A percentile compares a stretch with the other conserved stretches of the same genome.
phyloP scores from a whole-genome alignment of 2,113 vertebrate species.

The Chinchilla lanigera region DNA sequence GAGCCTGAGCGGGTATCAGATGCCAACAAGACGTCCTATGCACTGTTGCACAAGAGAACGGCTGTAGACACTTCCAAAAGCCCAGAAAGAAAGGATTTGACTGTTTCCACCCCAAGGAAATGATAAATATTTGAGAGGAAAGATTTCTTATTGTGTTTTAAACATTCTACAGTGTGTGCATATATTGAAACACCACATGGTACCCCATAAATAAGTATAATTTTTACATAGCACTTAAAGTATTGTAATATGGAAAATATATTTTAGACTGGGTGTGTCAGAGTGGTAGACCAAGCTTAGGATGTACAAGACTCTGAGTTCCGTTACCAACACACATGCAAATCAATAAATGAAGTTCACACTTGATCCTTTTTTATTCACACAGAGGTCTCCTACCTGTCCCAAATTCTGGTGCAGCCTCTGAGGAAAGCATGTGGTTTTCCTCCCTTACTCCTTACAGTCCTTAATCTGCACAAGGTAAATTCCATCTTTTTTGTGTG shows the following conservation, averaged over 20 bases:
- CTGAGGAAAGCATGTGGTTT: background rate
- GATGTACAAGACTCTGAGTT: background rate
- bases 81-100: background rate
- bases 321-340: background rate
- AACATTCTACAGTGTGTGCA: background rate
- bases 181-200: background rate
- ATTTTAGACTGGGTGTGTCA: background rate
- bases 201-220: background rate
- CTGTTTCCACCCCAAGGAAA: background rate
- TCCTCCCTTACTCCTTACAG: background rate
- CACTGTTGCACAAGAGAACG: too few species aligned
- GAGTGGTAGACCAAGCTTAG: background rate
- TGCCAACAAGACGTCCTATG: too few species aligned
- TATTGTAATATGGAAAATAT: background rate
- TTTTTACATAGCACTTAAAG: background rate
- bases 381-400: background rate
- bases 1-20: too few species aligned
- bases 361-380: background rate
- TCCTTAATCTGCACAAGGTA: background rate
- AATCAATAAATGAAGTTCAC: background rate
- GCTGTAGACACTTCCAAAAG: background rate
- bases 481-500: background rate
- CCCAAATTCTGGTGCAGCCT: background rate
- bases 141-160: background rate
- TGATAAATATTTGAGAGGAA: background rate